Evolutionary conservation across 2,797 vertebrate genomes (phyloP), one percentile per base, ranked within the genome.

Genomic region (Etheostoma nigrum): DNA sequence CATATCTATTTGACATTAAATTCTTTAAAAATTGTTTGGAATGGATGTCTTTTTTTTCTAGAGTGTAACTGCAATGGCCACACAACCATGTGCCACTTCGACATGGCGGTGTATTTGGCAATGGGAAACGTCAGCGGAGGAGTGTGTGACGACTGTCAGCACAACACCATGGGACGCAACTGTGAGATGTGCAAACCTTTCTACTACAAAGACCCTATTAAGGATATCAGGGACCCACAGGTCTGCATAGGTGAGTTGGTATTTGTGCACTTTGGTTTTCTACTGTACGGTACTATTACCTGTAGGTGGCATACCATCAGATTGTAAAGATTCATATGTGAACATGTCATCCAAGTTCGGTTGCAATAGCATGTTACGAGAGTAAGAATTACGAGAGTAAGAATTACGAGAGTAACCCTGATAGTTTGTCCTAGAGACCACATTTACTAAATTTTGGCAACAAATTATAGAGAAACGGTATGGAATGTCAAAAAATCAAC

Each of bases 41-140:
- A 57, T 53, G 3, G 16, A 16, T 58, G 14, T 64, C 13, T 67
- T 69, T 57, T 44, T 60, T 67, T 62, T 40, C 10, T 52, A 97
- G 96, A 93, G 81, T 96, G 95, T 60, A 92, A 94, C 87, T 97
- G 95, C 73, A 96, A 95, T 1, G 65, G 91, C 80, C 96, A 97
- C 85, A 95, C 95, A 0, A 85, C 0, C 49, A 83, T 47, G 60
- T 98, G 98, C 78, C 97, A 99, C 93, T 99, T 99, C 0, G 98
- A 99, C 91, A 98, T 97, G 97, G 97, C 97, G 0, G 94, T 97
- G 36, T 98, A 95, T 91, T 86, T 97, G 95, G 94, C 97, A 73
- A 98, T 93, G 15, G 96, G 96, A 1, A 99, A 97, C 6, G 1
- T 81, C 82, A 99, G 97, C 0, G 98, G 98, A 19, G 96, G 95